Evolutionary conservation across 23 tunicate species (phyloP), one percentile per base, ranked within the genome.

Genomic region (Halocynthia roretzi): DNA sequence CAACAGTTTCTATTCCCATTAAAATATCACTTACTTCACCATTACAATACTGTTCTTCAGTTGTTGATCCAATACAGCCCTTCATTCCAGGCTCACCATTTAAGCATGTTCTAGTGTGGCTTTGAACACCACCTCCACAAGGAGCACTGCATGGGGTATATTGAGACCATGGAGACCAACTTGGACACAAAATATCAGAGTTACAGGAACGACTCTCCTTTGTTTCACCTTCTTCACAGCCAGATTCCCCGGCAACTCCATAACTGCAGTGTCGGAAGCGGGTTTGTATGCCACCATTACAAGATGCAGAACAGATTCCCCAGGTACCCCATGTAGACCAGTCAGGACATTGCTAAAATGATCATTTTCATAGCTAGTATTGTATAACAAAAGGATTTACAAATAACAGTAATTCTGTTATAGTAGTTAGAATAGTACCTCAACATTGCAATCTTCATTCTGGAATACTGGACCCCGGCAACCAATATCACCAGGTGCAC

Each of bases 161-260:
- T 8, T 54, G 63, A 20, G 87, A 54, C 98, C 98, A 92, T 50
- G 48, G 76, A 19, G 88, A 90, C 98, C 98, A 92, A 8, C 82
- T 78, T n/a, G 92, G 85, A 72, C 97, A 91, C 7, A 70, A 62
- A 7, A 21, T 56, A 9, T 54, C 44, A n/a, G 51, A 63, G 56
- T 80, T 71, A 71, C 80, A 80, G 12, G 23, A 62, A 11, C 20
- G 81, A 22, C 63, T 40, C 23, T 75, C 73, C 15, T 11, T 22
- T 51, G 73, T 76, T 7, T 44, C 78, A 8, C 96, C 91, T 14
- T 74, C 78, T 74, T 76, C 51, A 56, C 97, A 91, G 8, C 83
- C 78, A 7, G 73, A 85, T 17, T 61, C 70, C 5, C 97, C 97
- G 44, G 68, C 71, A 10, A 78, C 80, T 6, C 97, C 97, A 66